Percentiles rank a stretch among this genome's conserved stretches.
Evolutionary conservation across 2,888 invertebrate genomes (phyloP).

Genomic region (Sinotaia quadrata): DNA sequence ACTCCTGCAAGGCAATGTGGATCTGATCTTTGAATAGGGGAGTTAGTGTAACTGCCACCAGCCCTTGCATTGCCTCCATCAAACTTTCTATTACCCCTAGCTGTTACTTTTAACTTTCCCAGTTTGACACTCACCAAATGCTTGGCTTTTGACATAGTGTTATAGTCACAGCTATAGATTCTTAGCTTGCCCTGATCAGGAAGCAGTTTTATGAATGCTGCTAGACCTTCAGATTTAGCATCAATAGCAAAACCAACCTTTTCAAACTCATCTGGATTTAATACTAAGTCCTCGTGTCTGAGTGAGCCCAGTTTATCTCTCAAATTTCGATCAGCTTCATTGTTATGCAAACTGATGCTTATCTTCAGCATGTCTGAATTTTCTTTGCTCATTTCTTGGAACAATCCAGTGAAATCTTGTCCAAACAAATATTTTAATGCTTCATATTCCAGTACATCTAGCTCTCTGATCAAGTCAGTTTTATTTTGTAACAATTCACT

Average conservation of each 20-base stretch:
- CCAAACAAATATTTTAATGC: conserved; percentile 6
- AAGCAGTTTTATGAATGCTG: conserved; percentile 1
- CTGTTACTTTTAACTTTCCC: conserved; percentile 9
- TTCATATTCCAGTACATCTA: background rate
- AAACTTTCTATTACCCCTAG: conserved; percentile 12
- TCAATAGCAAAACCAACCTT: background rate
- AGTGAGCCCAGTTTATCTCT: background rate
- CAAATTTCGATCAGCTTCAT: too few relatives aligned
- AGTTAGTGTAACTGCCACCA: too few relatives aligned
- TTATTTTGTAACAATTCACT: too few relatives aligned
- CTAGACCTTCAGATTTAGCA: background rate
- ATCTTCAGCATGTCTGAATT: background rate
- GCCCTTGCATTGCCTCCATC: too few relatives aligned
- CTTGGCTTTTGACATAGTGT: conserved; percentile 11
- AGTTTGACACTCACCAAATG: conserved; percentile 10
- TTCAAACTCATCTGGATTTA: background rate
- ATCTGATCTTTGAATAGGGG: too few relatives aligned
- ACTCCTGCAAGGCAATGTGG: too few relatives aligned
- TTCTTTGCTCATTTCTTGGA: background rate
- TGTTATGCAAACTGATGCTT: too few relatives aligned
- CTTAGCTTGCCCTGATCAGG: background rate
- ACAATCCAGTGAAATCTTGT: background rate
- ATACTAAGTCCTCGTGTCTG: conserved; percentile 5
- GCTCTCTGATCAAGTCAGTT: background rate
- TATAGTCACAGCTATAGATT: conserved; percentile 2